Evolutionary conservation across 2,797 vertebrate species (phyloP).

Genomic region (Leontopithecus rosalia): DNA sequence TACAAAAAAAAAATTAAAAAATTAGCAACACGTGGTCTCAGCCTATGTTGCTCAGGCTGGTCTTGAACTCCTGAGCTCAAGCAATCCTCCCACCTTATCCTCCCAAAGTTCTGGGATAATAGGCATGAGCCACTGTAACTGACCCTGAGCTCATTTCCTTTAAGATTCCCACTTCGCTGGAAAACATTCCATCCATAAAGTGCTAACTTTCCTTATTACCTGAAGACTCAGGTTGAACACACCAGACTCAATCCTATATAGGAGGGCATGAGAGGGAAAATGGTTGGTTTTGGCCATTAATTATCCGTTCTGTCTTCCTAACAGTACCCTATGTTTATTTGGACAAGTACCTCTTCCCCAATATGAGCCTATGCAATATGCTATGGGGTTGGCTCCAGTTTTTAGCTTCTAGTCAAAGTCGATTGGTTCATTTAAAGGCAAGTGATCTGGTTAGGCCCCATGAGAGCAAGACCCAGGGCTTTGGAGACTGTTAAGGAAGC

Average conservation of each 20-base stretch:
- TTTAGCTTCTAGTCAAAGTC: not conserved
- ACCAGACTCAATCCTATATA: not conserved
- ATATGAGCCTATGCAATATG: not conserved
- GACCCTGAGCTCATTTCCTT: not conserved
- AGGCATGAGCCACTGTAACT: too few relatives aligned
- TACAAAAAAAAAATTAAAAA: not conserved
- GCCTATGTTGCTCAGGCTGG: not conserved
- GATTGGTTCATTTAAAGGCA: not conserved
- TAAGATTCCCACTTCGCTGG: not conserved
- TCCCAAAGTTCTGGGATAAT: not conserved
- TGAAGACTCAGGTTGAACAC: not conserved
- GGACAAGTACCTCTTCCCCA: not conserved
- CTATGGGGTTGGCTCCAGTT: not conserved
- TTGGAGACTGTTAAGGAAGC: not conserved
- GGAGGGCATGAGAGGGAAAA: not conserved
- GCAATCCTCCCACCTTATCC: not conserved
- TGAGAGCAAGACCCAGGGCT: not conserved
- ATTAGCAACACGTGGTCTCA: not conserved
- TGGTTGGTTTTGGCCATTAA: not conserved
- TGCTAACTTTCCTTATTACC: not conserved
- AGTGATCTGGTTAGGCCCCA: not conserved
- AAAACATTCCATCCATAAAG: not conserved
- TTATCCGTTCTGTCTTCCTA: not conserved
- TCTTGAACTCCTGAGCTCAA: not conserved
- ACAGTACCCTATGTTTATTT: not conserved